Percentiles rank a stretch among this genome's conserved stretches.
These are phyloP conservation scores for Pterois miles DNA, from an alignment of 2,797 vertebrate species.

Conservation along the genomic window DNA sequence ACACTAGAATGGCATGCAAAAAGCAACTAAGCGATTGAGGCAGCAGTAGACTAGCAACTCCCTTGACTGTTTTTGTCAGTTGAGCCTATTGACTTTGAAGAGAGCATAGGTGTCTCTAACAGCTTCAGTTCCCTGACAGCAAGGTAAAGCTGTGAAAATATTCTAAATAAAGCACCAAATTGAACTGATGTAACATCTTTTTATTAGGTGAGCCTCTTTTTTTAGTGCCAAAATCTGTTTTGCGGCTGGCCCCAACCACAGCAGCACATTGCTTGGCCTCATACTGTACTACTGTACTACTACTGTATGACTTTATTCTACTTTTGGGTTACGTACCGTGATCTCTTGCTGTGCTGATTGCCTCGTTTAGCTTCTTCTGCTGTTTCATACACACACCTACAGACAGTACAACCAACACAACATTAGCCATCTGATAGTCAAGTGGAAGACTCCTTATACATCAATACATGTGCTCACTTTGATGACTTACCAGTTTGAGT, in stretches of 20 bases:
- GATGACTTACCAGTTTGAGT: slow-evolving; percentile 86
- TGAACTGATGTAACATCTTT: not conserved
- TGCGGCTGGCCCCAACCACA: too few relatives aligned
- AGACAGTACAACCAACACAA: slow-evolving; percentile 3
- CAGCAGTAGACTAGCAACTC: not conserved
- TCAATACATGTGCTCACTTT: not conserved
- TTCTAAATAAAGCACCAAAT: not conserved
- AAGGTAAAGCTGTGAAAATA: not conserved
- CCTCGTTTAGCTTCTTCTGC: slow-evolving; percentile 83
- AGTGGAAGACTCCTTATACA: not conserved
- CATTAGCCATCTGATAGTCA: not conserved
- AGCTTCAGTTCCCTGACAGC: not conserved
- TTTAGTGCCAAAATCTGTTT: too few relatives aligned
- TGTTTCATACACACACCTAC: slow-evolving; percentile 92
- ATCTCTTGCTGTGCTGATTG: slow-evolving; percentile 83
- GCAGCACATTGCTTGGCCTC: too few relatives aligned
- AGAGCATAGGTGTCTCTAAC: not conserved
- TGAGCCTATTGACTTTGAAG: not conserved
- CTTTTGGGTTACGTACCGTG: slow-evolving; percentile 76
- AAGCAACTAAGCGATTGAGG: not conserved
- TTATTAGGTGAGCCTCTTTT: too few relatives aligned
- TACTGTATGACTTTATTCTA: too few relatives aligned
- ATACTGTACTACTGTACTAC: too few relatives aligned
- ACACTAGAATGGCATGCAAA: too few relatives aligned
- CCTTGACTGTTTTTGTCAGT: too few relatives aligned